A percentile compares a stretch with the other conserved stretches of the same genome.
Conservation (phyloP, 1,140 invertebrate species). For the Sitodiplosis mosellana region DNA sequence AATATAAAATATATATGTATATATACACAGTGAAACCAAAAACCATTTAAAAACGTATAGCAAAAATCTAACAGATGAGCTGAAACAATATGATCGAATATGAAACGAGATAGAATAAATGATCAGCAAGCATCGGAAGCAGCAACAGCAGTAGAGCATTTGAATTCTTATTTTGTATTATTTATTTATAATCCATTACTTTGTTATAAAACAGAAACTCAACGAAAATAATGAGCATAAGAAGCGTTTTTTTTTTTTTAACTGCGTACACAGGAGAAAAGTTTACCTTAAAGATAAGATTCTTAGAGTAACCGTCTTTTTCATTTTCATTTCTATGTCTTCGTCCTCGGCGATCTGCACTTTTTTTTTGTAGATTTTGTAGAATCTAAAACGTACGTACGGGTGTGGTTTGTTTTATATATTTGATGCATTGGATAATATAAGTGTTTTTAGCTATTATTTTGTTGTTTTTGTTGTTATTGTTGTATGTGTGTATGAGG, state of each 20-base stretch:
- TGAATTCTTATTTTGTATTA: not conserved
- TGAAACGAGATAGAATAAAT: too few species aligned
- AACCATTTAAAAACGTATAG: too few species aligned
- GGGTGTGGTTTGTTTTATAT: slow-evolving; percentile 6
- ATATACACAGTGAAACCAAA: too few species aligned
- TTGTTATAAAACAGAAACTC: not conserved
- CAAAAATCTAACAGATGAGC: too few species aligned
- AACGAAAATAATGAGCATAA: not conserved
- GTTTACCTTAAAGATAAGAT: slow-evolving; percentile 93
- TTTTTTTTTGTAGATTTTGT: slow-evolving; percentile 93
- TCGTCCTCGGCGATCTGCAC: slow-evolving; percentile 80
- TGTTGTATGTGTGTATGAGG: not conserved
- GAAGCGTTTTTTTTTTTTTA: not conserved
- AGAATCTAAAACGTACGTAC: slow-evolving; percentile 56
- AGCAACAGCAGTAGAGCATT: too few species aligned
- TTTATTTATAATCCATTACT: not conserved
- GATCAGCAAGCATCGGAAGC: too few species aligned
- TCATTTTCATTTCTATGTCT: slow-evolving; percentile 69
- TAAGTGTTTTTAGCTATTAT: not conserved
- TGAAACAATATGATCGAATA: too few species aligned
- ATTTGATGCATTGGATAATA: not conserved
- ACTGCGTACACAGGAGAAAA: not conserved
- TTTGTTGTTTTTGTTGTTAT: not conserved
- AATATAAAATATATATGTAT: too few species aligned
- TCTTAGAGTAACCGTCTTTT: slow-evolving; percentile 84